Evolutionary conservation across 2,888 invertebrate species (phyloP).

Genomic region (Cabera pusaria): DNA sequence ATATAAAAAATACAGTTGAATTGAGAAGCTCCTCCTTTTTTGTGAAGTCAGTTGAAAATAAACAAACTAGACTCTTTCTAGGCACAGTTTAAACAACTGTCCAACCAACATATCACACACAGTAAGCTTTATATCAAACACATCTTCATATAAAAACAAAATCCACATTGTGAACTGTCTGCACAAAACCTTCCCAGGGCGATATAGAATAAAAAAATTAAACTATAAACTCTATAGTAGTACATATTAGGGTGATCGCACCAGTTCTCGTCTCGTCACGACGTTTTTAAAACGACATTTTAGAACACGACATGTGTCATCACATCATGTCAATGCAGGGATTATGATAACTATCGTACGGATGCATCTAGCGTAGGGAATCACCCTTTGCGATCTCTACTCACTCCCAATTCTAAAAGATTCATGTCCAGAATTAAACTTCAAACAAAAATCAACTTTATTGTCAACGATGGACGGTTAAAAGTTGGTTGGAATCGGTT

Average conservation of each 20-base stretch:
- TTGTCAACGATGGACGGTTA: too few species aligned
- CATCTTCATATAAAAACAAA: constrained; percentile 70
- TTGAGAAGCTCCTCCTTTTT: too few species aligned
- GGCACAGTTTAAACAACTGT: constrained; percentile 51
- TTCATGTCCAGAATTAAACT: too few species aligned
- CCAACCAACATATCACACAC: constrained; percentile 49
- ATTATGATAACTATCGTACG: constrained; percentile 83
- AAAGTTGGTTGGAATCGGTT: too few species aligned
- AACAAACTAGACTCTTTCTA: constrained; percentile 56
- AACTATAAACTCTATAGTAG: constrained; percentile 38
- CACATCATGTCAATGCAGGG: constrained; percentile 83
- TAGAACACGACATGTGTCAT: constrained; percentile 82
- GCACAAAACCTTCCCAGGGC: constrained; percentile 63
- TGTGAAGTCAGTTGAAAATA: too few species aligned
- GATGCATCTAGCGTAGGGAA: constrained; percentile 78
- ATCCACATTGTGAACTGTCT: constrained; percentile 70
- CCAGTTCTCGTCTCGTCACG: constrained; percentile 31
- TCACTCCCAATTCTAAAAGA: constrained; percentile 38
- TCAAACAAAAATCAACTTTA: too few species aligned
- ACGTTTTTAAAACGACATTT: constrained; percentile 71
- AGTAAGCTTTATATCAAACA: constrained; percentile 49
- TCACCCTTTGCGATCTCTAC: constrained; percentile 78
- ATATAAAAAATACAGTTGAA: too few species aligned
- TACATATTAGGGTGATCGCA: constrained; percentile 39
- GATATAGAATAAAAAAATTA: constrained; percentile 34